A percentile compares a stretch with the other conserved stretches of the same genome.
Evolutionary conservation across 2,888 invertebrate genomes (phyloP).

Genomic region (Schizaphis graminum): DNA sequence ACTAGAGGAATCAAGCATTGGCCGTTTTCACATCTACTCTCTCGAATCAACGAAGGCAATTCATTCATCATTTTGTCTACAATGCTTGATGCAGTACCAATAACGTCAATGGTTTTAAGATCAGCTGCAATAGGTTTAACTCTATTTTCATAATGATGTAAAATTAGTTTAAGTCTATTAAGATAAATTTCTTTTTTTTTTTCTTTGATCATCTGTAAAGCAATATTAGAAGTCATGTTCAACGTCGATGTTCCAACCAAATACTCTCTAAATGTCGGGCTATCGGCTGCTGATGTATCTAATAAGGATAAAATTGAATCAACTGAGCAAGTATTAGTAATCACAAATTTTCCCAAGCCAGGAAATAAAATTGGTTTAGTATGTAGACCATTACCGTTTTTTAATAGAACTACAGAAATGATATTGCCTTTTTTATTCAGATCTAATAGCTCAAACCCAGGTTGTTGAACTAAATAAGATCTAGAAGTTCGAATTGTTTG

Average conservation of each 20-base stretch:
- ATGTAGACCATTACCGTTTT: slow-evolving; percentile 5
- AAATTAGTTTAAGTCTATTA: background rate
- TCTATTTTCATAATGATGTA: slow-evolving; percentile 3
- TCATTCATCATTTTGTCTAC: background rate
- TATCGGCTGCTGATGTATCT: background rate
- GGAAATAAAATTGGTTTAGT: background rate
- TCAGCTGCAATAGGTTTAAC: background rate
- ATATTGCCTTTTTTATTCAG: background rate
- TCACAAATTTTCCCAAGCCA: background rate
- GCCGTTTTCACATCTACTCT: background rate
- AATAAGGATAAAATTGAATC: background rate
- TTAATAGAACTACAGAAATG: background rate
- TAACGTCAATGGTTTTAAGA: background rate
- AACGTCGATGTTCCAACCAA: background rate
- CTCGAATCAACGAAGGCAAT: background rate
- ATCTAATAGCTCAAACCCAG: background rate
- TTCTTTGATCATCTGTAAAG: slow-evolving; percentile 1
- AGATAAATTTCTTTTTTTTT: background rate
- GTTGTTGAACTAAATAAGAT: slow-evolving; percentile 13
- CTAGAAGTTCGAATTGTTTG: background rate
- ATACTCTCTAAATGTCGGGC: slow-evolving; percentile 17
- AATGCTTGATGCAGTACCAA: background rate
- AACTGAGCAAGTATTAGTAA: background rate
- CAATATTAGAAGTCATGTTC: background rate
- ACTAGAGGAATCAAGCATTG: background rate